Conservation (phyloP, 2,797 vertebrate species). For the Tangara arthus region DNA sequence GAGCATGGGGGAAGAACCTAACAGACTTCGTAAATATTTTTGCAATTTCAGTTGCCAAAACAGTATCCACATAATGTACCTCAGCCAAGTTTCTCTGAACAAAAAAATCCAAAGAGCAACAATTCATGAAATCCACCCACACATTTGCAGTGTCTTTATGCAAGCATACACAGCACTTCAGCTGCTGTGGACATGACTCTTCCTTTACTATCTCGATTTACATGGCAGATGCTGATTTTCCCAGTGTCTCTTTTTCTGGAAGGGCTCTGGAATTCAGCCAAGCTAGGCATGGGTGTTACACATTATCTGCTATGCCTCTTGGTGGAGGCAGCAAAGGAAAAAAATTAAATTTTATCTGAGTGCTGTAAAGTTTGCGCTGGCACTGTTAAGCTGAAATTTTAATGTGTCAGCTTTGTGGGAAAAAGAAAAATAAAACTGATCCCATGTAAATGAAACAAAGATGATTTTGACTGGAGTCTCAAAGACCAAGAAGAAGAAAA, state of each 20-base stretch:
- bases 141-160: neutral
- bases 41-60: constrained; percentile 7
- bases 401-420: neutral
- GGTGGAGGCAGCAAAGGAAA: neutral
- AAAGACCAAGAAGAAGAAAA: neutral
- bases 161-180: neutral
- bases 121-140: neutral
- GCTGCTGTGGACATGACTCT: neutral
- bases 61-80: neutral
- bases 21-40: neutral
- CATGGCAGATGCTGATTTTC: neutral
- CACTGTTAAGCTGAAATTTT: neutral
- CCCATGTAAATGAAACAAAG: neutral
- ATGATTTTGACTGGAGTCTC: neutral
- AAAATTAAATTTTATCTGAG: neutral
- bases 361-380: neutral
- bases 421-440: neutral
- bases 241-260: neutral
- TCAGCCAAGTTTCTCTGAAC: neutral
- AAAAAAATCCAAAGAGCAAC: neutral
- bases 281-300: neutral
- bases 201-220: neutral
- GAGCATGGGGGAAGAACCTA: neutral
- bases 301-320: neutral
- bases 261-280: constrained; percentile 12